Conservation (phyloP, 92 coral and sea anemone genomes). For the Epizoanthus scotinus region DNA sequence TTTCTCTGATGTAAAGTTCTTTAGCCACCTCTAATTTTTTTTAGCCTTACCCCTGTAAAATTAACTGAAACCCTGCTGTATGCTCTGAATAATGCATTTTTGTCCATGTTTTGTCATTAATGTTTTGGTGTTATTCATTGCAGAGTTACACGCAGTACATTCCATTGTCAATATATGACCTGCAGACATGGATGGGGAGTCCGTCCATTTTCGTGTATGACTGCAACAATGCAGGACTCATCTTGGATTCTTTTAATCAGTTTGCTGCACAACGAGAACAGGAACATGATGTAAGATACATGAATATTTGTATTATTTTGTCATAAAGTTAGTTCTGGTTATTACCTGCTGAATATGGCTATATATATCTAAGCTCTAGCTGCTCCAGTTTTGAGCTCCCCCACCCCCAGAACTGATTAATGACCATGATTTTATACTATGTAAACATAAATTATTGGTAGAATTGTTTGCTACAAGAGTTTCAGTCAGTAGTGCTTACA, state of each 20-base stretch:
- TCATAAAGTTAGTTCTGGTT: neutral
- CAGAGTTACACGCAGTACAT: slow-evolving; percentile 97
- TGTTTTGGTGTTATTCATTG: slow-evolving; percentile 11
- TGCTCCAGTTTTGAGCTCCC: too few species aligned
- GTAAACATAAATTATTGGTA: too few species aligned
- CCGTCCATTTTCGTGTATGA: slow-evolving; percentile 97
- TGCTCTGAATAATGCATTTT: neutral
- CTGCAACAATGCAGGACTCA: slow-evolving; percentile 97
- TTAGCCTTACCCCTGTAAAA: too few species aligned
- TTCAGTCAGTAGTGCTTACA: too few species aligned
- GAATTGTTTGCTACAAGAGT: too few species aligned
- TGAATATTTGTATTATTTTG: neutral
- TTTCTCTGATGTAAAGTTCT: too few species aligned
- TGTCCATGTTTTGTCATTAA: neutral
- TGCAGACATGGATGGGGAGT: slow-evolving; percentile 99
- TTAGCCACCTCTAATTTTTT: too few species aligned
- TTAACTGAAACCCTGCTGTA: too few species aligned
- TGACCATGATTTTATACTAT: neutral
- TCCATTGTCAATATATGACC: slow-evolving; percentile 93
- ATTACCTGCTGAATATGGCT: too few species aligned
- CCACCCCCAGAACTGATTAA: too few species aligned
- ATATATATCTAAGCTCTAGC: too few species aligned
- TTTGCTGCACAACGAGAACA: slow-evolving; percentile 91
- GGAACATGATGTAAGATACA: slow-evolving; percentile 80
- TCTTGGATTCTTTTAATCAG: slow-evolving; percentile 84